Evolutionary conservation across 2,888 invertebrate species (phyloP).

Genomic region (Ditula angustiorana): DNA sequence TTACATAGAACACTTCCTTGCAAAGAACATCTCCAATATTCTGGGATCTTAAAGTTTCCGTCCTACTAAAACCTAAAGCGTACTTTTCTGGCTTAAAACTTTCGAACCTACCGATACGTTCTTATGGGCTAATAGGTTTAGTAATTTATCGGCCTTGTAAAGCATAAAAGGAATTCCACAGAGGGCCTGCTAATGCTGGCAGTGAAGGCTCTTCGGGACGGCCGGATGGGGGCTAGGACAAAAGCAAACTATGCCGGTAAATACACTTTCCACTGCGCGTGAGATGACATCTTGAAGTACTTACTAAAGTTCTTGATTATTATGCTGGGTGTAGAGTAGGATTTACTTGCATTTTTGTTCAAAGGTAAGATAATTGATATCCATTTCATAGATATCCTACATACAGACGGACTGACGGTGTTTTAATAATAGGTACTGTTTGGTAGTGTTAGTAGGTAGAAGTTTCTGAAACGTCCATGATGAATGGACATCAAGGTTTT

Average conservation of each 20-base stretch:
- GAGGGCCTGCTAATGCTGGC: constrained; percentile 29
- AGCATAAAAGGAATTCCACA: constrained; percentile 28
- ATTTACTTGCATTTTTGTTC: neutral
- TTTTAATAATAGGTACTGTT: neutral
- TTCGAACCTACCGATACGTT: too few relatives aligned
- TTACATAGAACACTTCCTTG: too few relatives aligned
- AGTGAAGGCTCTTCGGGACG: constrained; percentile 9
- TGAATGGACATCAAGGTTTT: too few relatives aligned
- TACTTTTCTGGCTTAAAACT: too few relatives aligned
- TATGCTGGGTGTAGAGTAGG: neutral
- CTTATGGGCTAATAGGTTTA: too few relatives aligned
- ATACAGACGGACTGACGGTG: neutral
- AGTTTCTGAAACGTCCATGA: too few relatives aligned
- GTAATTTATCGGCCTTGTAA: constrained; percentile 2
- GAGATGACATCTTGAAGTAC: neutral
- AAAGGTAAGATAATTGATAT: neutral
- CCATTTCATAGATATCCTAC: neutral
- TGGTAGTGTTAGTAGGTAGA: too few relatives aligned
- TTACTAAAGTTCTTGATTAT: neutral
- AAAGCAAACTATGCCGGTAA: constrained; percentile 19
- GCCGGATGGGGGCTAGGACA: constrained; percentile 13
- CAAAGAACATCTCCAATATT: too few relatives aligned
- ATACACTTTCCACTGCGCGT: neutral
- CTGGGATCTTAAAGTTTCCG: too few relatives aligned
- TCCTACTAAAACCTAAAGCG: too few relatives aligned